Conservation (phyloP, 2,797 vertebrate genomes). For the Smutsia gigantea region DNA sequence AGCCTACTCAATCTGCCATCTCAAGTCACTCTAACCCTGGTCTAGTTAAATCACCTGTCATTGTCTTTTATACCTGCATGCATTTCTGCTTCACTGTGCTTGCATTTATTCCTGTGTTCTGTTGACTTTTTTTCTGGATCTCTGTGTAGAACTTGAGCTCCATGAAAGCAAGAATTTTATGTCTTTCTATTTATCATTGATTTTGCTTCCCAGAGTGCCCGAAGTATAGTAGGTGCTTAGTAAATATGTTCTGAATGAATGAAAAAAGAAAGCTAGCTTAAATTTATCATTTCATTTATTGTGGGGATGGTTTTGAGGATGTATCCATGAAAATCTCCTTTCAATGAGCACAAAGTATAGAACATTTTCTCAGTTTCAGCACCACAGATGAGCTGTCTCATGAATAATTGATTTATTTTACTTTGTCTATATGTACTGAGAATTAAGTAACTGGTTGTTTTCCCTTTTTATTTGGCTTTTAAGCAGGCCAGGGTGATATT, state of each 20-base stretch:
- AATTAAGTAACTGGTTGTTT: slow-evolving; percentile 30
- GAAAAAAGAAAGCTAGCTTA: background rate
- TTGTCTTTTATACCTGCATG: background rate
- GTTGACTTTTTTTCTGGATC: background rate
- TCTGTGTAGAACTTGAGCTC: background rate
- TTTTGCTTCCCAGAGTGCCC: background rate
- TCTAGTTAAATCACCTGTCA: background rate
- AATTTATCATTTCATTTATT: slow-evolving; percentile 5
- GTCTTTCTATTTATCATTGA: background rate
- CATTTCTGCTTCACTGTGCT: background rate
- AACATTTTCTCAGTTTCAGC: slow-evolving; percentile 39
- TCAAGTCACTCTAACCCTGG: background rate
- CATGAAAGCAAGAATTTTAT: background rate
- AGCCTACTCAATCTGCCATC: background rate
- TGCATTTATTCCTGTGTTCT: background rate
- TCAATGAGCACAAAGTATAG: background rate
- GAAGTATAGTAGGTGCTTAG: background rate
- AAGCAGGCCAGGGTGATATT: slow-evolving; percentile 49
- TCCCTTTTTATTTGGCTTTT: slow-evolving; percentile 14
- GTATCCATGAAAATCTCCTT: slow-evolving; percentile 6
- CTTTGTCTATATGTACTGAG: slow-evolving; percentile 35
- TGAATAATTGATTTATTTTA: slow-evolving; percentile 31
- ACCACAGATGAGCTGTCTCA: slow-evolving; percentile 18
- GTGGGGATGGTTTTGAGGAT: background rate
- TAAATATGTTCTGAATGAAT: slow-evolving; percentile 5